phyloP scores from a whole-genome alignment of 2,113 vertebrate genomes.

The Entelurus aequoreus region DNA sequence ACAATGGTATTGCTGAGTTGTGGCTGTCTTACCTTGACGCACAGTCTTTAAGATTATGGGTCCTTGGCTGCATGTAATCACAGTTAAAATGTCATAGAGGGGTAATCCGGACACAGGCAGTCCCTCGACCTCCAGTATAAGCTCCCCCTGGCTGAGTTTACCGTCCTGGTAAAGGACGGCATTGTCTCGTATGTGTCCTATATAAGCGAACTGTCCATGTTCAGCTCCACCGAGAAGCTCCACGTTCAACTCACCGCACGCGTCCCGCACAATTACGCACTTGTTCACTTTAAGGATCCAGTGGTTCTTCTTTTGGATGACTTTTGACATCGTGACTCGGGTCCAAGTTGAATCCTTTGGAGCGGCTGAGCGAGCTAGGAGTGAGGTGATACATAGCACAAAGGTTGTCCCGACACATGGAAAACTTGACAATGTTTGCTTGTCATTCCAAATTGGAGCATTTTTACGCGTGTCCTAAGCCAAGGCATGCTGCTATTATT shows the following conservation, averaged over 20 bases:
- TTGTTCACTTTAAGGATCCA: conserved; percentile 83
- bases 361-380: conserved; percentile 31
- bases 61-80: conserved; percentile 79
- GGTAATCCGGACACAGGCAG: conserved; percentile 88
- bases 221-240: conserved; percentile 85
- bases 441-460: conserved; percentile 30
- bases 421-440: conserved; percentile 46
- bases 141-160: conserved; percentile 76
- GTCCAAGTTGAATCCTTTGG: conserved; percentile 30
- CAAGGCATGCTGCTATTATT: conserved; percentile 24
- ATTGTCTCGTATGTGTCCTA: conserved; percentile 68
- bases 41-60: conserved; percentile 84
- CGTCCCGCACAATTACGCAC: conserved; percentile 70
- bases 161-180: conserved; percentile 68
- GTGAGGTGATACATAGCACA: conserved; percentile 35
- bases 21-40: conserved; percentile 81
- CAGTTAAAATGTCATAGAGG: conserved; percentile 82
- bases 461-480: conserved; percentile 35
- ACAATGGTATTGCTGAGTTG: background rate
- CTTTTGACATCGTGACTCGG: conserved; percentile 80
- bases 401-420: conserved; percentile 22
- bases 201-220: conserved; percentile 83
- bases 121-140: conserved; percentile 89
- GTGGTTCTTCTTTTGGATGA: conserved; percentile 86
- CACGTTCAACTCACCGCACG: conserved; percentile 73